phyloP scores from a whole-genome alignment of 37 sponge, comb jelly and placozoan species.

The Ianthella basta region DNA sequence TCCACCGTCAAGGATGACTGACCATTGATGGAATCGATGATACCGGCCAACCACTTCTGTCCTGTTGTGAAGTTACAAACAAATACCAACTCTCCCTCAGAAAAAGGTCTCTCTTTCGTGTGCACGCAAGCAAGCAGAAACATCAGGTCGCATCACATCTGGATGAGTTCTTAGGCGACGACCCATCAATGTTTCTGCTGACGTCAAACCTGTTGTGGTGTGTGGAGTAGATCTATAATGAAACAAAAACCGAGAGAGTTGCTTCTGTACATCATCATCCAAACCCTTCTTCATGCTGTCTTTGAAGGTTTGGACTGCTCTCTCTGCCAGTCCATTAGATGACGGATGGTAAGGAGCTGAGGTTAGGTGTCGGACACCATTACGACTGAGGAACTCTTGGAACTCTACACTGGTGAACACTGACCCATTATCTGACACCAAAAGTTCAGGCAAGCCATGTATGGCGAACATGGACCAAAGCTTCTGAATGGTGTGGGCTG shows the following conservation, averaged over 20 bases:
- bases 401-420: constrained; percentile 31
- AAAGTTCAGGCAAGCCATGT: constrained; percentile 23
- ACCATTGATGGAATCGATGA: too few species aligned
- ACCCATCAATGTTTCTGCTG: constrained; percentile 44
- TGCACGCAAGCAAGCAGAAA: background rate
- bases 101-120: too few species aligned
- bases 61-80: too few species aligned
- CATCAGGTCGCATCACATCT: constrained; percentile 19
- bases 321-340: constrained; percentile 45
- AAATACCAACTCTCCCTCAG: too few species aligned
- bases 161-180: constrained; percentile 27
- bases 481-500: constrained; percentile 27
- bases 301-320: constrained; percentile 37
- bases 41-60: too few species aligned
- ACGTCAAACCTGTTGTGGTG: constrained; percentile 23
- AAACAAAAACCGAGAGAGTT: constrained; percentile 34
- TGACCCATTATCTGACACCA: constrained; percentile 35
- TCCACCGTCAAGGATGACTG: too few species aligned
- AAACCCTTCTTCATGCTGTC: background rate
- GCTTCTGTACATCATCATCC: background rate
- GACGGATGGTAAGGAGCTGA: constrained; percentile 40
- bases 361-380: constrained; percentile 25
- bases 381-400: constrained; percentile 2
- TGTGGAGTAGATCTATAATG: constrained; percentile 31
- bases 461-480: constrained; percentile 29